phyloP scores from a whole-genome alignment of 2,113 vertebrate genomes.

The Bujurquina vittata region DNA sequence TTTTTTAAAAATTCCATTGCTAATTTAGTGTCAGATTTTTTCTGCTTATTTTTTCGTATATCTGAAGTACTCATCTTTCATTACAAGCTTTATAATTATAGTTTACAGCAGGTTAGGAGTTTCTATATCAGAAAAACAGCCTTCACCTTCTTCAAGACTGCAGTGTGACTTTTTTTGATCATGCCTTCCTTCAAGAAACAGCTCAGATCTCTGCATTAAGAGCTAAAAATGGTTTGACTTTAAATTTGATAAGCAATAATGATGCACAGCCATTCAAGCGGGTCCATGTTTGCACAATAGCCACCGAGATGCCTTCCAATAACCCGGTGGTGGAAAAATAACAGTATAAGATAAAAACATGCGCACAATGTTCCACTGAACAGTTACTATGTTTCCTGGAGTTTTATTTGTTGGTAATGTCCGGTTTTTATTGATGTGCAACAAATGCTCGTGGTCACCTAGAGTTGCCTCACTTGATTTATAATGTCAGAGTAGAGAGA shows the following conservation, averaged over 20 bases:
- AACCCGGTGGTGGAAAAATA: not conserved
- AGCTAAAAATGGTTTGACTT: conserved; percentile 41
- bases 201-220: not conserved
- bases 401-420: not conserved
- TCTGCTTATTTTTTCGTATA: not conserved
- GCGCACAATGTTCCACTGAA: not conserved
- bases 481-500: conserved; percentile 7
- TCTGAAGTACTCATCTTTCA: not conserved
- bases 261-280: conserved; percentile 15
- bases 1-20: not conserved
- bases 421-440: conserved; percentile 1
- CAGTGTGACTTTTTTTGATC: too few relatives aligned
- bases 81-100: not conserved
- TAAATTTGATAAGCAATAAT: conserved; percentile 27
- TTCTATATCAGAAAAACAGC: not conserved
- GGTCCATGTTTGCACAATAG: not conserved
- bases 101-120: not conserved
- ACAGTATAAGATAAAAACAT: not conserved
- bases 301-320: conserved; percentile 25
- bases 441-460: not conserved
- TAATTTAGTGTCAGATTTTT: fast-evolving
- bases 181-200: not conserved
- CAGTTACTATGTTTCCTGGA: not conserved
- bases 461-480: conserved; percentile 13
- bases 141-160: not conserved